phyloP scores from a whole-genome alignment of 2,888 invertebrate species.

The Eugnorisma glareosa region DNA sequence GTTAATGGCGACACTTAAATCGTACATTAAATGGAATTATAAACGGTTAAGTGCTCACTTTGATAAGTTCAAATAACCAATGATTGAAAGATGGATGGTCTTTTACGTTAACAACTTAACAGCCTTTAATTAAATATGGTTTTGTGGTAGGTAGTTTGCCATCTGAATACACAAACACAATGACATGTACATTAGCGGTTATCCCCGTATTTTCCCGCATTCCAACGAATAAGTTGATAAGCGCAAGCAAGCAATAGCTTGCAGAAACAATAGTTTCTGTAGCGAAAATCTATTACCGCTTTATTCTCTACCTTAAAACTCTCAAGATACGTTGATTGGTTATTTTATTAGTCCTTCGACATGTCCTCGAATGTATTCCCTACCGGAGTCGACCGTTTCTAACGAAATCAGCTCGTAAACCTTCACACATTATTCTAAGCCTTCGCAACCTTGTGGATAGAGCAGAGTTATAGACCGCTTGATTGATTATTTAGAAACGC shows the following conservation, averaged over 20 bases:
- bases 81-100: conserved; percentile 5
- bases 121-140: not conserved
- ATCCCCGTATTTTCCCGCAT: not conserved
- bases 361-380: conserved; percentile 22
- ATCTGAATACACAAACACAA: not conserved
- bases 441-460: not conserved
- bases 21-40: conserved; percentile 21
- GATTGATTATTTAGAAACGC: conserved; percentile 3
- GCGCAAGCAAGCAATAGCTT: conserved; percentile 1
- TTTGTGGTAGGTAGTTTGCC: not conserved
- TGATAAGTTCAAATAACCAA: conserved; percentile 34
- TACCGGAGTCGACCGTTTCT: not conserved
- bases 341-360: not conserved
- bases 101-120: conserved; percentile 12
- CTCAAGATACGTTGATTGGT: not conserved
- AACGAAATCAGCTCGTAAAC: not conserved
- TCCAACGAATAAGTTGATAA: conserved; percentile 1
- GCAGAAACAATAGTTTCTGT: too few relatives aligned
- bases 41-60: conserved; percentile 27
- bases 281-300: not conserved
- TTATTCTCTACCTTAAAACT: not conserved
- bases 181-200: not conserved
- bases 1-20: conserved; percentile 24
- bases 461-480: not conserved
- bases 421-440: too few relatives aligned